phyloP scores from a whole-genome alignment of 2,113 vertebrate genomes.

The Planiliza haematocheilus region DNA sequence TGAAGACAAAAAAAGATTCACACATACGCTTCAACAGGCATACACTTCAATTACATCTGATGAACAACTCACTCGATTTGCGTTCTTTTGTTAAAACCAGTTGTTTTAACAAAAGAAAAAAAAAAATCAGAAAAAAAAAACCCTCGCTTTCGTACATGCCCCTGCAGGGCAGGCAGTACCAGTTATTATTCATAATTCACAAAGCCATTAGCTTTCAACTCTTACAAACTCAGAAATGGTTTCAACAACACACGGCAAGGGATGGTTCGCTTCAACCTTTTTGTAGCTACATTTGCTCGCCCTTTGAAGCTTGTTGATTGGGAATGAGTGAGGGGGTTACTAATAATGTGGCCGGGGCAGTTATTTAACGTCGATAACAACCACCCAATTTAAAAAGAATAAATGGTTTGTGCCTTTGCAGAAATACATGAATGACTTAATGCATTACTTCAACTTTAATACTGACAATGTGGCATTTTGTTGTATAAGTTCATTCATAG shows the following conservation, averaged over 20 bases:
- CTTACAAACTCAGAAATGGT: conserved; percentile 58
- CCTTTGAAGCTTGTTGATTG: conserved; percentile 53
- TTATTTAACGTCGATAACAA: conserved; percentile 44
- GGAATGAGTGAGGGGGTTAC: conserved; percentile 41
- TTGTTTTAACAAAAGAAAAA: conserved; percentile 49
- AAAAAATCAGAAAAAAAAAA: no score
- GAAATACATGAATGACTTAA: background rate
- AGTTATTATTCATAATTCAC: conserved; percentile 74
- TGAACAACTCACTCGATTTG: conserved; percentile 36
- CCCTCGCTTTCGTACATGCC: conserved; percentile 45
- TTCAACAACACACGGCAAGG: conserved; percentile 53
- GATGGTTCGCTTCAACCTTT: conserved; percentile 42
- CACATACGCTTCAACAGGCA: conserved; percentile 1
- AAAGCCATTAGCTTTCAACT: conserved; percentile 71
- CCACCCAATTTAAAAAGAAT: background rate
- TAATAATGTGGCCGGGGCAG: conserved; percentile 24
- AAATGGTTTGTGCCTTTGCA: background rate
- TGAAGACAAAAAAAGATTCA: background rate
- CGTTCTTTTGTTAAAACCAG: conserved; percentile 55
- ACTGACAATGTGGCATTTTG: background rate
- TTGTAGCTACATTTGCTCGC: conserved; percentile 29
- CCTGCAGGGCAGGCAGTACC: conserved; percentile 51
- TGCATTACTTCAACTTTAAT: background rate
- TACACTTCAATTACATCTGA: conserved; percentile 23
- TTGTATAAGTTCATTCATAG: background rate